These are phyloP conservation scores for Drosophila parthenogenetica DNA, from an alignment of 2,888 invertebrate species.

Conservation along the genomic window DNA sequence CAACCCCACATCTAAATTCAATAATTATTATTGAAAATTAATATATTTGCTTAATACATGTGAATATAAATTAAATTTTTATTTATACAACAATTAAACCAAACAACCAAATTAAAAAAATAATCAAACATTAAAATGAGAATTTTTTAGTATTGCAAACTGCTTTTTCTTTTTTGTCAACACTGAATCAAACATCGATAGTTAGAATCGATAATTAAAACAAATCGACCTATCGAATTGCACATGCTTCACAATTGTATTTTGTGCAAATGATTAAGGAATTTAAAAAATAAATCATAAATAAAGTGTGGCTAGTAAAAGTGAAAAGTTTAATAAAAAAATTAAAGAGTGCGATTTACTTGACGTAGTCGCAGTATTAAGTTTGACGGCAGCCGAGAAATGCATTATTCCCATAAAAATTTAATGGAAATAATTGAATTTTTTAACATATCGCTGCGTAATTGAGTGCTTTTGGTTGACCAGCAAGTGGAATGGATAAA, in stretches of 20 bases:
- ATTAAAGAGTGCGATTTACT: background rate
- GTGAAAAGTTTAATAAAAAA: background rate
- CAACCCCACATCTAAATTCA: background rate
- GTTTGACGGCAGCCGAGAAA: background rate
- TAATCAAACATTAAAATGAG: no score
- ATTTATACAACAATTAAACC: no score
- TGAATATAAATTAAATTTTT: no score
- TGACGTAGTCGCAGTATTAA: background rate
- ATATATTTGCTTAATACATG: no score
- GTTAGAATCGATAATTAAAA: conserved; percentile 5
- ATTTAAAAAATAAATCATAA: conserved; percentile 1
- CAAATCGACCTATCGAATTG: conserved; percentile 18
- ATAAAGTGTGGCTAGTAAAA: background rate
- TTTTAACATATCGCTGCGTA: conserved; percentile 45
- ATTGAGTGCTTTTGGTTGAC: conserved; percentile 16
- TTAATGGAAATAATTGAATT: conserved; percentile 20
- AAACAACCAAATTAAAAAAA: no score
- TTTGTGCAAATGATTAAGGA: conserved; percentile 27
- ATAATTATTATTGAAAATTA: background rate
- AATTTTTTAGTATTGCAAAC: background rate
- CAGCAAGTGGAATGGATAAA: conserved; percentile 12
- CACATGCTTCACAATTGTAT: conserved; percentile 48
- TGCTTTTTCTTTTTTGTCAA: background rate
- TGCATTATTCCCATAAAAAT: background rate
- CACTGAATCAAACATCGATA: background rate